These are phyloP conservation scores for Lethenteron camtschaticum DNA, from an alignment of 2,113 vertebrate species.

Conservation along the genomic window DNA sequence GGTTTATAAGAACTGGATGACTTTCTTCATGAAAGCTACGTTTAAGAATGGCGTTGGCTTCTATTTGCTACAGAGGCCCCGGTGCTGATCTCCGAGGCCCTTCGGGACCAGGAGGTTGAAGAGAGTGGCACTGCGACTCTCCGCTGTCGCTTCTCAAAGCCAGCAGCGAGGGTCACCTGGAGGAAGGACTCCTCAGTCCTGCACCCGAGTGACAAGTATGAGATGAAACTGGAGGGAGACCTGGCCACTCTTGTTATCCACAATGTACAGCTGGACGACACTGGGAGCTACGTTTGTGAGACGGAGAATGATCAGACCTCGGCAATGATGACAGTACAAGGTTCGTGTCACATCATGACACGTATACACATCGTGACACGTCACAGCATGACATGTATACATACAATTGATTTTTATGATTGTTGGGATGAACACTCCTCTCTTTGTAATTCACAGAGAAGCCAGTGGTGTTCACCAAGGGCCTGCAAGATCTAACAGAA, in stretches of 20 bases:
- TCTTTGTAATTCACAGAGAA: too few species aligned
- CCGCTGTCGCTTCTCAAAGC: background rate
- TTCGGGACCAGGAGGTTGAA: constrained; percentile 3
- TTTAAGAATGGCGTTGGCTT: background rate
- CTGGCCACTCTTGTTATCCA: constrained; percentile 3
- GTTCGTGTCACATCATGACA: background rate
- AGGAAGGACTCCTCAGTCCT: background rate
- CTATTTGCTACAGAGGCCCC: background rate
- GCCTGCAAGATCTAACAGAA: too few species aligned
- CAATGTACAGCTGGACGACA: background rate
- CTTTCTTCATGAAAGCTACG: background rate
- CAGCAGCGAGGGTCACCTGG: background rate
- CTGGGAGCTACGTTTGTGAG: background rate
- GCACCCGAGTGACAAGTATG: constrained; percentile 1
- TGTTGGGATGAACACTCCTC: too few species aligned
- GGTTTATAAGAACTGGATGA: background rate
- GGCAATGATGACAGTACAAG: background rate
- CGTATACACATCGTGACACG: too few species aligned
- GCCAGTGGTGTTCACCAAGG: too few species aligned
- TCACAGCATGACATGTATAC: too few species aligned
- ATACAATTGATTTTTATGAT: too few species aligned
- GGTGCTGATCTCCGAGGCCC: background rate
- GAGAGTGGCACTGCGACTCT: background rate
- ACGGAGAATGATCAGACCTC: background rate
- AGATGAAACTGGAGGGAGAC: constrained; percentile 3